Percentiles rank a stretch among this genome's conserved stretches.
These are phyloP conservation scores for Brachylomia viminalis DNA, from an alignment of 2,888 invertebrate species.

Conservation along the genomic window DNA sequence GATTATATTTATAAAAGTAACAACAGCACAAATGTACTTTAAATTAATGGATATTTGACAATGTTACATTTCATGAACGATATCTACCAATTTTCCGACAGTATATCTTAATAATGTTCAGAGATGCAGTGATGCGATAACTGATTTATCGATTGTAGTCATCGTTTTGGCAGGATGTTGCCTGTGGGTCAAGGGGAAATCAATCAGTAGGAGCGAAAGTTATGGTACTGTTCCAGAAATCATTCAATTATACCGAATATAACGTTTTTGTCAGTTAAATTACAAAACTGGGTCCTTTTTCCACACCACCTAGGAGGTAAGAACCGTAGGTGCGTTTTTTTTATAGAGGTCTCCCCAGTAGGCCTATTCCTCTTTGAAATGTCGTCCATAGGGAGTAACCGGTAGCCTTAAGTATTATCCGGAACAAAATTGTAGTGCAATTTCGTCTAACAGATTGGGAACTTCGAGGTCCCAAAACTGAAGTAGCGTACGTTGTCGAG, in stretches of 20 bases:
- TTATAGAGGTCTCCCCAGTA: conserved; percentile 89
- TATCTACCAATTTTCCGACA: conserved; percentile 61
- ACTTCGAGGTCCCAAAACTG: conserved; percentile 74
- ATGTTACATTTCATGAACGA: conserved; percentile 62
- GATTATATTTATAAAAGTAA: conserved; percentile 81
- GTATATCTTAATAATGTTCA: conserved; percentile 70
- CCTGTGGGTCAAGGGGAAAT: conserved; percentile 67
- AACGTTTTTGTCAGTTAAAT: conserved; percentile 9
- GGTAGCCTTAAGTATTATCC: conserved; percentile 38
- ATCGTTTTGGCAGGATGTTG: conserved; percentile 71
- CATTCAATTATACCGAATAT: conserved; percentile 33
- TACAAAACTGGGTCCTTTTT: conserved; percentile 78
- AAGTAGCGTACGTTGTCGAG: conserved; percentile 78
- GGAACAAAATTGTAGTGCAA: conserved; percentile 58
- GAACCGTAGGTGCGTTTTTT: conserved; percentile 88
- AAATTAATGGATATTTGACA: conserved; percentile 69
- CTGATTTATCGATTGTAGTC: conserved; percentile 68
- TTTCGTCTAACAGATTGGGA: conserved; percentile 64
- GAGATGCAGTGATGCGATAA: conserved; percentile 71
- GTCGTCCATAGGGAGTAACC: conserved; percentile 34
- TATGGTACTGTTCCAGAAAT: conserved; percentile 61
- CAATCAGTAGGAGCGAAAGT: conserved; percentile 63
- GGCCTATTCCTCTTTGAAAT: conserved; percentile 86
- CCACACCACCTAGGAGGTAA: conserved; percentile 89
- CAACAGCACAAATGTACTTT: conserved; percentile 66